Base-by-base conservation (phyloP, 2,797 vertebrate genomes). In the Lagorchestes hirsutus region DNA sequence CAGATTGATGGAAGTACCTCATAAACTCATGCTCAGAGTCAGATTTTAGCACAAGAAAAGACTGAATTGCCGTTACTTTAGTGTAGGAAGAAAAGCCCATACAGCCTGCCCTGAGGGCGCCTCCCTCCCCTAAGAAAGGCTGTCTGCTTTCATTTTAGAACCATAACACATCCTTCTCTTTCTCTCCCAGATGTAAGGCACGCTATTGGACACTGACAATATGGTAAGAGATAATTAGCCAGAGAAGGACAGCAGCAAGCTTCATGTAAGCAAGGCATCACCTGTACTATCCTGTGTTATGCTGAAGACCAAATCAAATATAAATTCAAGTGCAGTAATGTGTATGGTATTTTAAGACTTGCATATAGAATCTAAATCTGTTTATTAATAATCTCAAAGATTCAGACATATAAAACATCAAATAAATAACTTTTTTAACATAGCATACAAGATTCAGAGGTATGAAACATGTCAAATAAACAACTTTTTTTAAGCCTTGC, bases 141-240 rank as follows among this genome's bases (percentile, higher is more conserved):
- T 40, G 57, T 56, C 52, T 92, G 22, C 52, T 90, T 96, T 93
- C 94, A 90, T 34, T 94, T 0, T 93, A 74, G 93, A 50, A 82
- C 46, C 90, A 59, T 58, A 93, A n/a, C 55, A 90, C 92, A 52
- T 90, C 90, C 34, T 90, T 92, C 87, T 62, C 92, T 18, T 90
- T 93, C 93, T 67, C 92, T 97, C 94, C 91, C 10, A 90, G 95
- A 94, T 96, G 55, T 55, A 93, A 58, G 55, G 40, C 55, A 14
- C 4, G 96, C 50, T 55, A 31, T 34, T 18, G 59, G 94, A 93
- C 96, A 98, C 10, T 97, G 98, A 96, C 97, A 98, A 97, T 90
- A 97, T 97, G 94, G 97, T 96, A 97, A 98, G 97, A 97, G 92
- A 91, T 97, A 98, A 98, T 98, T 97, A 97, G 96, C 57, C 93